phyloP scores from a whole-genome alignment of 1,140 invertebrate genomes.

The Lysiphlebus fabarum region DNA sequence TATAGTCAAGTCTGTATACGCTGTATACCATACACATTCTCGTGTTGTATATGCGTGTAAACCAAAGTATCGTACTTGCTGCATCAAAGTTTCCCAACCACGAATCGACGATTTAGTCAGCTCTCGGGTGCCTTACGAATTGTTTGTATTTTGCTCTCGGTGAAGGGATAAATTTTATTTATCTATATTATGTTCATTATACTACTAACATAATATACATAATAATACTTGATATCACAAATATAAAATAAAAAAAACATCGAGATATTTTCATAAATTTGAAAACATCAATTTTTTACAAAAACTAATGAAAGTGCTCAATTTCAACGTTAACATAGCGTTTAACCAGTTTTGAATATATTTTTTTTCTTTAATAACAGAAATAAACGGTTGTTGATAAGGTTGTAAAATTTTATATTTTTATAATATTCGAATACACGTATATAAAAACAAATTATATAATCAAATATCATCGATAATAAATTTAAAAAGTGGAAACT shows the following conservation, averaged over 20 bases:
- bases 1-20: no score
- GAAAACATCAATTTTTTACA: neutral
- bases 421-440: no score
- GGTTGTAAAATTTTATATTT: no score
- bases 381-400: no score
- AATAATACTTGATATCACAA: neutral
- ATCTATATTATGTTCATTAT: conserved; percentile 8
- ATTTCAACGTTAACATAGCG: conserved; percentile 22
- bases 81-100: neutral
- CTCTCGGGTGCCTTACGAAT: conserved; percentile 42
- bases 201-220: conserved; percentile 8
- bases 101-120: conserved; percentile 33
- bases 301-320: conserved; percentile 33
- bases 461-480: no score
- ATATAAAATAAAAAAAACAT: conserved; percentile 4
- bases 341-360: neutral
- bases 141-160: conserved; percentile 28
- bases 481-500: no score
- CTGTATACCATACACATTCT: neutral
- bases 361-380: no score
- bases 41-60: neutral
- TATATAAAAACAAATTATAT: no score
- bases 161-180: conserved; percentile 13
- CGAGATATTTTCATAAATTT: neutral
- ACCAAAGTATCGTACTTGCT: conserved; percentile 5